Percentiles rank a stretch among this genome's conserved stretches.
Conservation (phyloP, 1,140 invertebrate genomes). For the Campodea augens region DNA sequence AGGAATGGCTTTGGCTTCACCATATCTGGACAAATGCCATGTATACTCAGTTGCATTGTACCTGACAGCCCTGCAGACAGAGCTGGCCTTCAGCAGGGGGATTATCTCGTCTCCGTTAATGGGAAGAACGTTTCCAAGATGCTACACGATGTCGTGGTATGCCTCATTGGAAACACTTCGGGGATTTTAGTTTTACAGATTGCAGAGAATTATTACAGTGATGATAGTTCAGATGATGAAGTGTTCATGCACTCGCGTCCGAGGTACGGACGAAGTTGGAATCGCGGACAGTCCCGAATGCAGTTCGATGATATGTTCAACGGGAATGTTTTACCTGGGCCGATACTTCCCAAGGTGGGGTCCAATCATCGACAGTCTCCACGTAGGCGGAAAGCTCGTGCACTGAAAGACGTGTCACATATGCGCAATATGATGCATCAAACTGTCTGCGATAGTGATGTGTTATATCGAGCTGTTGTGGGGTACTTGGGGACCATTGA, state of each 20-base stretch:
- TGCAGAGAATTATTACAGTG: constrained; percentile 60
- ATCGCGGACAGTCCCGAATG: too few species aligned
- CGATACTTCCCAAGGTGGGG: neutral
- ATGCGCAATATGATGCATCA: constrained; percentile 34
- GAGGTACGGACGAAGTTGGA: constrained; percentile 37
- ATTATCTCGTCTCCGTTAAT: constrained; percentile 81
- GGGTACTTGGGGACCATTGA: constrained; percentile 90
- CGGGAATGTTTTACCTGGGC: neutral
- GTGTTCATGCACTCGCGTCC: constrained; percentile 32
- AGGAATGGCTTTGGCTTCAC: constrained; percentile 78
- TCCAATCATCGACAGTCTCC: neutral
- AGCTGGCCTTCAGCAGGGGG: constrained; percentile 70
- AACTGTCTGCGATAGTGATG: constrained; percentile 35
- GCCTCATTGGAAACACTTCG: constrained; percentile 65
- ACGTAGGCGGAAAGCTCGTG: neutral
- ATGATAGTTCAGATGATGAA: constrained; percentile 63
- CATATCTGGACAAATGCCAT: constrained; percentile 81
- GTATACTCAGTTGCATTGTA: constrained; percentile 72
- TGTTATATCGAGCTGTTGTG: constrained; percentile 59
- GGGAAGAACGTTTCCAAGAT: constrained; percentile 69
- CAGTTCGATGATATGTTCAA: neutral
- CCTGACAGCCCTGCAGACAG: constrained; percentile 60
- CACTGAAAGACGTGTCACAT: neutral
- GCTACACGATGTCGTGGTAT: constrained; percentile 80
- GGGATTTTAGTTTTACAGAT: constrained; percentile 61